Conservation (phyloP, 2,113 vertebrate genomes). For the Rhinolophus ferrumequinum region DNA sequence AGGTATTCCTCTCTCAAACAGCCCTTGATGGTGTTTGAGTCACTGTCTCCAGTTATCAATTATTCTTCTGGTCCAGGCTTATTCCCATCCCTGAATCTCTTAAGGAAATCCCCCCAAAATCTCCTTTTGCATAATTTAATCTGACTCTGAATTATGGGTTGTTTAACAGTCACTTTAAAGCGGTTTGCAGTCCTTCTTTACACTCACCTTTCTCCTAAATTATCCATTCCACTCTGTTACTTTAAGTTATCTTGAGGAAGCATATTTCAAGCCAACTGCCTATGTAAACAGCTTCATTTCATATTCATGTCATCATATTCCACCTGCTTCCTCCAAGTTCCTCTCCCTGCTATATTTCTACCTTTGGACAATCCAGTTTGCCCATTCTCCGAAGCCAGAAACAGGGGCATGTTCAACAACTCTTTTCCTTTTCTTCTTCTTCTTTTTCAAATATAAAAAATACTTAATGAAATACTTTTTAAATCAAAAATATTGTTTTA, state of each 20-base stretch:
- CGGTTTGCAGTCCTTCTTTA: background rate
- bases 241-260: background rate
- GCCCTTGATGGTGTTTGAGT: background rate
- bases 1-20: no score
- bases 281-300: background rate
- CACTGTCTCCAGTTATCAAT: background rate
- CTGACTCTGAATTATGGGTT: background rate
- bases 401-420: background rate
- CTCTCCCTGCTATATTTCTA: background rate
- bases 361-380: background rate
- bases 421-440: background rate
- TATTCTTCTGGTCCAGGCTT: background rate
- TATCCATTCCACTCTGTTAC: background rate
- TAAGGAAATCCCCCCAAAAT: background rate
- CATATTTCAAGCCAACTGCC: background rate
- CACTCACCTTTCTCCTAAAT: background rate
- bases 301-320: background rate
- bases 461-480: background rate
- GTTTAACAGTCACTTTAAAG: background rate
- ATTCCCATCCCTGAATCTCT: background rate
- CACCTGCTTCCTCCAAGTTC: background rate
- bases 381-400: background rate
- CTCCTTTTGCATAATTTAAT: background rate
- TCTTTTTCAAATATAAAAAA: no score
- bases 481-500: background rate